These are phyloP conservation scores for Tethea ocularis DNA, from an alignment of 2,888 invertebrate species.

Conservation along the genomic window DNA sequence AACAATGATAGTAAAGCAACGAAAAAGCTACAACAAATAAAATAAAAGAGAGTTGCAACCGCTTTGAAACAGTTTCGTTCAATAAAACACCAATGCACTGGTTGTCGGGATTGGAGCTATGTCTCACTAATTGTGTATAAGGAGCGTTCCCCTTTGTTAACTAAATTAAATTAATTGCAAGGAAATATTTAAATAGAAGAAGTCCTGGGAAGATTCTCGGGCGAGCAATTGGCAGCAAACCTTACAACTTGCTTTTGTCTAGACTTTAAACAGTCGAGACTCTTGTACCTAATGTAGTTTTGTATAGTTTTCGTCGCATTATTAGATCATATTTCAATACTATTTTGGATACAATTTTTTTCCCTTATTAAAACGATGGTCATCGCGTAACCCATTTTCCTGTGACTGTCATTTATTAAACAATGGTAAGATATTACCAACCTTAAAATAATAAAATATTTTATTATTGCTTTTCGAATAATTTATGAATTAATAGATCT, in stretches of 20 bases:
- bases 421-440: no score
- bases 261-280: conserved; percentile 67
- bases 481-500: no score
- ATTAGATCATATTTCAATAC: conserved; percentile 11
- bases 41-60: conserved; percentile 37
- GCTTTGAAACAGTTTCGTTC: conserved; percentile 38
- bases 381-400: no score
- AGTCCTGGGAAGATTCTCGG: conserved; percentile 50
- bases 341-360: no score
- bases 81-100: conserved; percentile 36
- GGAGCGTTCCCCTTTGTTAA: conserved; percentile 68
- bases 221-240: conserved; percentile 68
- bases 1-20: neutral
- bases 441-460: no score
- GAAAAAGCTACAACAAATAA: conserved; percentile 21
- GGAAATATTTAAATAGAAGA: conserved; percentile 77
- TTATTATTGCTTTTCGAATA: no score
- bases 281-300: conserved; percentile 48
- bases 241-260: conserved; percentile 66
- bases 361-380: no score
- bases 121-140: conserved; percentile 73
- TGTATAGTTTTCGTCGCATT: conserved; percentile 19
- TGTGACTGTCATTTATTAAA: no score
- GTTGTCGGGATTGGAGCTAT: conserved; percentile 61
- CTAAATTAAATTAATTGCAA: conserved; percentile 78